Evolutionary conservation across 2,113 vertebrate genomes (phyloP).

Genomic region (Nanger granti): DNA sequence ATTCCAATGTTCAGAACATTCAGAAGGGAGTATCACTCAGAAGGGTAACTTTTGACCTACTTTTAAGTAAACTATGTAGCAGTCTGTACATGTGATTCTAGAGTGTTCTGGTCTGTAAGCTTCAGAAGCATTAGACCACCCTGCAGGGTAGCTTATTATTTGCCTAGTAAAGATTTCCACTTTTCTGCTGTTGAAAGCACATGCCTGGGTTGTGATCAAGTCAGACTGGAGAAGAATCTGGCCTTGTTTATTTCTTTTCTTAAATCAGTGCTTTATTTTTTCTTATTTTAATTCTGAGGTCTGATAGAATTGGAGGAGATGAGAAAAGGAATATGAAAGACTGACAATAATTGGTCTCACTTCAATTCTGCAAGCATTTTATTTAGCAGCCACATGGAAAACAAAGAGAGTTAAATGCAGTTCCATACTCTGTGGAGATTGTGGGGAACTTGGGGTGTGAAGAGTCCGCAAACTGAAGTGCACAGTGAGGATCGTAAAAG

Average conservation of each 20-base stretch:
- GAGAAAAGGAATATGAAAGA: background rate
- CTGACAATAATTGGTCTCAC: background rate
- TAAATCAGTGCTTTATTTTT: background rate
- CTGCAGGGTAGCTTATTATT: background rate
- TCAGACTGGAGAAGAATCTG: background rate
- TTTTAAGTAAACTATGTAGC: background rate
- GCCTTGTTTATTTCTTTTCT: background rate
- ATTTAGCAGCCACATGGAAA: background rate
- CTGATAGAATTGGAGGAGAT: background rate
- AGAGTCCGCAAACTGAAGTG: background rate
- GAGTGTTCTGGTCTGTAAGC: background rate
- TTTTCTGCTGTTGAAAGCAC: background rate
- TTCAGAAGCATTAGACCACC: background rate
- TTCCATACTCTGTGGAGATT: background rate
- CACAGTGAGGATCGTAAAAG: background rate
- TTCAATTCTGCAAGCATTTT: background rate
- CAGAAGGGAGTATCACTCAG: background rate
- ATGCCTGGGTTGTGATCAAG: background rate
- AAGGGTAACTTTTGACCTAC: background rate
- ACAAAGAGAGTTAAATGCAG: background rate
- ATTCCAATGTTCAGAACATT: background rate
- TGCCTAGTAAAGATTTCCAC: background rate
- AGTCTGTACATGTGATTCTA: background rate
- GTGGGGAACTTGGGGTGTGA: rapidly evolving
- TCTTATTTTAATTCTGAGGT: background rate